Percentiles rank a stretch among this genome's conserved stretches.
Evolutionary conservation across 2,113 vertebrate species (phyloP).

Genomic region (western clawed frog (Xenopus tropicalis)): DNA sequence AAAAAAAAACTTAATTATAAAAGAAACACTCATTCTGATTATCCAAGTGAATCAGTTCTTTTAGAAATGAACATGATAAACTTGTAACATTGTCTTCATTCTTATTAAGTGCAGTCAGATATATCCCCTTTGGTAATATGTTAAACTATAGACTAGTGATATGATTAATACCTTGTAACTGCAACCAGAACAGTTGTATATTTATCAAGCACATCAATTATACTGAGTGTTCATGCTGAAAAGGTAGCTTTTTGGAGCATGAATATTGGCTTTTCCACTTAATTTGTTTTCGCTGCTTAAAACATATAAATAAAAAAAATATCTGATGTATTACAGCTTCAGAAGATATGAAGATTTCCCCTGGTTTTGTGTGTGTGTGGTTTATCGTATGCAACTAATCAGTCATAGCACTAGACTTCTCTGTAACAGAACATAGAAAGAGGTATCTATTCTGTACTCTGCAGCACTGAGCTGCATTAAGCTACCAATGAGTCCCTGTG

Average conservation of each 20-base stretch:
- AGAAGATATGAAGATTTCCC: slow-evolving; percentile 43
- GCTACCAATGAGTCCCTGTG: slow-evolving; percentile 59
- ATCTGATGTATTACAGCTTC: not conserved
- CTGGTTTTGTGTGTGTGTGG: not conserved
- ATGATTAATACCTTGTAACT: slow-evolving; percentile 13
- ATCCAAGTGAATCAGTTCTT: not conserved
- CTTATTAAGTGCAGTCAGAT: slow-evolving; percentile 2
- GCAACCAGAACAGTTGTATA: slow-evolving; percentile 15
- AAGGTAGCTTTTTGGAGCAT: slow-evolving; percentile 14
- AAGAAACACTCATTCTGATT: not conserved
- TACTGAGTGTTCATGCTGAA: not conserved
- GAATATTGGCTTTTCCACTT: not conserved
- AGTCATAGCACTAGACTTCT: slow-evolving; percentile 53
- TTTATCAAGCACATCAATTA: slow-evolving; percentile 25
- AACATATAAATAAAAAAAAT: slow-evolving; percentile 15
- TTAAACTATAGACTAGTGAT: slow-evolving; percentile 2
- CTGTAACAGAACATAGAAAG: slow-evolving; percentile 56
- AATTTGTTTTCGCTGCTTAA: slow-evolving; percentile 7
- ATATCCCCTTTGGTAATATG: not conserved
- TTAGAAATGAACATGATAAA: not conserved
- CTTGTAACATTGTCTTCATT: not conserved
- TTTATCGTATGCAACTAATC: slow-evolving; percentile 50
- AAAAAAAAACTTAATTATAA: too few relatives aligned
- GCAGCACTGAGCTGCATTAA: slow-evolving; percentile 54
- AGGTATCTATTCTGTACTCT: slow-evolving; percentile 49